Conservation (phyloP, 2,113 vertebrate species). For the Perca fluviatilis region DNA sequence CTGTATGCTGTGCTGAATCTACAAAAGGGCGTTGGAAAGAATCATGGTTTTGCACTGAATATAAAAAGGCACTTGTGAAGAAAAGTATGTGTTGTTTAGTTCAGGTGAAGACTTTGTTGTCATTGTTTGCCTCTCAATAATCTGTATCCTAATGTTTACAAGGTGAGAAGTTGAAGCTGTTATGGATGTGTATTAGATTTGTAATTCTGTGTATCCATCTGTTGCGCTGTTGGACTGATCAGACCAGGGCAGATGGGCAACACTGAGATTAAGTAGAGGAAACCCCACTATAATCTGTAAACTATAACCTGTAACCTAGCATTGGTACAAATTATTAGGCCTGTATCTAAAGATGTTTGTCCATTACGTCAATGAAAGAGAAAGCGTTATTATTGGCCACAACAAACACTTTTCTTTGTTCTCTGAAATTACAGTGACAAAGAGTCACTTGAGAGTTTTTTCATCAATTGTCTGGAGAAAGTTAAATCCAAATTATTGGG, state of each 20-base stretch:
- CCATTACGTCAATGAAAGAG: too few species aligned
- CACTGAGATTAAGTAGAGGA: neutral
- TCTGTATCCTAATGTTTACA: conserved; percentile 55
- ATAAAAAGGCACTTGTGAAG: conserved; percentile 41
- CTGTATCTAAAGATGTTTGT: neutral
- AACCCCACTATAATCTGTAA: neutral
- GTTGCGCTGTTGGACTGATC: conserved; percentile 48
- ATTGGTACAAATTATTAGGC: neutral
- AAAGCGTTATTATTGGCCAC: too few species aligned
- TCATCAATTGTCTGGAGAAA: neutral
- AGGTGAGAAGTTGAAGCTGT: conserved; percentile 33
- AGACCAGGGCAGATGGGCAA: conserved; percentile 34
- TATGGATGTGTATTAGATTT: conserved; percentile 31
- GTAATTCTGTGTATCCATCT: conserved; percentile 25
- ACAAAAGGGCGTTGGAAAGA: conserved; percentile 20
- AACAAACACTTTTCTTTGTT: too few species aligned
- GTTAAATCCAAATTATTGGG: neutral
- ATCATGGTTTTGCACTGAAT: conserved; percentile 54
- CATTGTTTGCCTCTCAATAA: conserved; percentile 46
- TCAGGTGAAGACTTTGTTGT: conserved; percentile 46
- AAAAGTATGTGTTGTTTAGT: conserved; percentile 32
- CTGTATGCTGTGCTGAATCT: conserved; percentile 11
- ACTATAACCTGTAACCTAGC: neutral
- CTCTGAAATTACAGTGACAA: neutral
- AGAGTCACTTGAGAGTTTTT: neutral